phyloP scores from a whole-genome alignment of 2,888 invertebrate genomes.

The Lasioglossum leucozonium region DNA sequence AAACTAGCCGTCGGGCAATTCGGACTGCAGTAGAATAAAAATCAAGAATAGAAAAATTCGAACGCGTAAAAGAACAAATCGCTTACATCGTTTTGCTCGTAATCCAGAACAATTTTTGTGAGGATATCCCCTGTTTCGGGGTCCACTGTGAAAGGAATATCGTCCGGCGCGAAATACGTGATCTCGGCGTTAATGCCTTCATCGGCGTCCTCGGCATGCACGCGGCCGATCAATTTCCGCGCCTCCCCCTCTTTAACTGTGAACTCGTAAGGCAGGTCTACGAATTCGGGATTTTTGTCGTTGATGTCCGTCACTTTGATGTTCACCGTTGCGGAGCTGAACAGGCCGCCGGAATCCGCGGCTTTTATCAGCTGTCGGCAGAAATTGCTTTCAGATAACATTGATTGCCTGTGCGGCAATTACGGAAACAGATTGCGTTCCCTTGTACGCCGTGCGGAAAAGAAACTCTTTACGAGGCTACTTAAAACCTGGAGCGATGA shows the following conservation, averaged over 20 bases:
- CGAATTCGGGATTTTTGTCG: slow-evolving; percentile 95
- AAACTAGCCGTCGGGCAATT: not conserved
- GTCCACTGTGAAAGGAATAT: slow-evolving; percentile 92
- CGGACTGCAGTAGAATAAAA: not conserved
- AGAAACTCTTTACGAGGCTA: slow-evolving; percentile 26
- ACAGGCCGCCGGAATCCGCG: slow-evolving; percentile 93
- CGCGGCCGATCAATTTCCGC: slow-evolving; percentile 88
- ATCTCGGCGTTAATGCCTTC: slow-evolving; percentile 94
- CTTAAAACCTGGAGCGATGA: not conserved
- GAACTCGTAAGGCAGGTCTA: slow-evolving; percentile 92
- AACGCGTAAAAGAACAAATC: not conserved
- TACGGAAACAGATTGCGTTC: slow-evolving; percentile 23
- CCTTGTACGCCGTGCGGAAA: slow-evolving; percentile 26
- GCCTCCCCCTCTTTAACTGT: slow-evolving; percentile 91
- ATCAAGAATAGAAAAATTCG: not conserved
- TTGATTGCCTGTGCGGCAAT: not conserved
- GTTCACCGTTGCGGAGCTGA: slow-evolving; percentile 93
- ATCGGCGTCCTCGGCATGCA: slow-evolving; percentile 94
- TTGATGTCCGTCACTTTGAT: slow-evolving; percentile 96
- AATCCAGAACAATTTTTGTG: slow-evolving; percentile 91
- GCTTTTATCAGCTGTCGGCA: slow-evolving; percentile 89
- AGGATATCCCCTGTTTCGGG: slow-evolving; percentile 91
- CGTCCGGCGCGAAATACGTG: slow-evolving; percentile 91
- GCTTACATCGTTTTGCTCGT: slow-evolving; percentile 91
- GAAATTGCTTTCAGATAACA: slow-evolving; percentile 1